Evolutionary conservation across 2,888 invertebrate genomes (phyloP).

Genomic region (Myopa testacea): DNA sequence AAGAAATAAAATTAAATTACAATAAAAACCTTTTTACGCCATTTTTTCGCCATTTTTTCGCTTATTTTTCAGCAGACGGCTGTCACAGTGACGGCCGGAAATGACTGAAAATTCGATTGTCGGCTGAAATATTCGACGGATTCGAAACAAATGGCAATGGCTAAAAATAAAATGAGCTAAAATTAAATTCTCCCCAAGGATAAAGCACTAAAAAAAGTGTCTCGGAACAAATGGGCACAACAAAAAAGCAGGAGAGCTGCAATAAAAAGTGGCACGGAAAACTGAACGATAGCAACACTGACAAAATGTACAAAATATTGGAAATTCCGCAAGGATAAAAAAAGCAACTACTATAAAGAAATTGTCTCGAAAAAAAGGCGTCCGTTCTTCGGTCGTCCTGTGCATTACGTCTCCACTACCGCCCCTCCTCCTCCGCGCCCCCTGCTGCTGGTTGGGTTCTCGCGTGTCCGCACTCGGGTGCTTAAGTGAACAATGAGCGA

Average conservation of each 20-base stretch:
- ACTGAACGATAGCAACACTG: neutral
- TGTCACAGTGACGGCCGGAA: conserved; percentile 6
- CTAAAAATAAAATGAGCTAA: neutral
- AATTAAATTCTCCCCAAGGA: neutral
- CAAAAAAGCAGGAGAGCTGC: neutral
- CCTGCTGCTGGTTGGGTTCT: neutral
- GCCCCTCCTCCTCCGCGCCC: neutral
- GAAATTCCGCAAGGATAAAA: conserved; percentile 9
- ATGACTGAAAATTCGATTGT: conserved; percentile 3
- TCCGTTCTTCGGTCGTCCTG: neutral
- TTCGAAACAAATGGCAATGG: neutral
- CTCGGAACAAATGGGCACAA: neutral
- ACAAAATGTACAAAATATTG: conserved; percentile 15
- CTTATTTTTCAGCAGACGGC: neutral
- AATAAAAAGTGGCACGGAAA: neutral
- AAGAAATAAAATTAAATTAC: conserved; percentile 4
- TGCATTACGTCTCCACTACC: too few relatives aligned
- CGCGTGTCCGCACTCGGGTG: conserved; percentile 24
- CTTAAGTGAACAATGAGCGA: conserved; percentile 45
- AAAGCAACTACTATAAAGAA: neutral
- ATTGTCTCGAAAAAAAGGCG: neutral
- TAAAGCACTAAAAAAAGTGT: neutral
- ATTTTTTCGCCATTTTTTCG: too few relatives aligned
- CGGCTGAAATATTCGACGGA: neutral
- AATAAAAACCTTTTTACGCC: neutral